Conservation (phyloP, 1,140 invertebrate genomes). For the Heterodera schachtii region DNA sequence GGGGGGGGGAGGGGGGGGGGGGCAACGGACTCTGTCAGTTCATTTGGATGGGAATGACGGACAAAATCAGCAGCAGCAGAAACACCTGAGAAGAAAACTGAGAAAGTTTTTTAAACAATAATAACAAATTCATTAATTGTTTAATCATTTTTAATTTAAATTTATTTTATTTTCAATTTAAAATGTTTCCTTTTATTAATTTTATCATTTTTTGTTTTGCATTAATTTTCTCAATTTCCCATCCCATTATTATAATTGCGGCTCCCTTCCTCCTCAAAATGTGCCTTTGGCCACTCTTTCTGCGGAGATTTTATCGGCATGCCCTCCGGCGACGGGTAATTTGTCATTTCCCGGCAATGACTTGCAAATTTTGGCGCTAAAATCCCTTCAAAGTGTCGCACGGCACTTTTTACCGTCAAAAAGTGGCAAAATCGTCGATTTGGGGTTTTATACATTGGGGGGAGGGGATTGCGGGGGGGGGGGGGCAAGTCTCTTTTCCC, state of each 20-base stretch:
- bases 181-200: too few species aligned
- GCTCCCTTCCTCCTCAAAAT: background rate
- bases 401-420: background rate
- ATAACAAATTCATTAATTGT: too few species aligned
- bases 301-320: background rate
- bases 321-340: background rate
- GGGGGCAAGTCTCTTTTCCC: background rate
- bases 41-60: background rate
- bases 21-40: background rate
- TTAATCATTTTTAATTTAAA: too few species aligned
- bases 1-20: too few species aligned
- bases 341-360: background rate
- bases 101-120: too few species aligned
- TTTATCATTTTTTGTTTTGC: too few species aligned
- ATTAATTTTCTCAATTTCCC: too few species aligned
- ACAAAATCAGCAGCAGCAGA: background rate
- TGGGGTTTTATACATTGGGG: too few species aligned
- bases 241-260: too few species aligned
- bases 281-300: background rate
- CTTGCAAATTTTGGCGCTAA: conserved; percentile 1
- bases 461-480: background rate
- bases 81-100: too few species aligned
- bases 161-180: too few species aligned
- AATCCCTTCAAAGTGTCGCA: background rate
- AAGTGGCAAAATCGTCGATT: background rate